Percentiles rank a stretch among this genome's conserved stretches.
Conservation (phyloP, 2,113 vertebrate genomes). For the Nematolebias whitei region DNA sequence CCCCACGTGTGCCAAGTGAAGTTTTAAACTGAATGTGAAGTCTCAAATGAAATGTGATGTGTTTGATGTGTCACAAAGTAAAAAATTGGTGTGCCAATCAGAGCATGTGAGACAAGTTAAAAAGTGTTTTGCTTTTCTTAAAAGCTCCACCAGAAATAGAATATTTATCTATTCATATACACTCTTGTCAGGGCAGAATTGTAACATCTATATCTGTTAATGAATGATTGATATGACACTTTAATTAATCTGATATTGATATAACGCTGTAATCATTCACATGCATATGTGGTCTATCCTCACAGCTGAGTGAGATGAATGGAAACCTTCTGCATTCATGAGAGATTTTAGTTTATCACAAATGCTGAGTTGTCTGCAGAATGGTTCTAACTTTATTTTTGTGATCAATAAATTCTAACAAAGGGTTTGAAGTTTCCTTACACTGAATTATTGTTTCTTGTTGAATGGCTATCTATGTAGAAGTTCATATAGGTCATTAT, state of each 20-base stretch:
- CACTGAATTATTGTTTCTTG: too few relatives aligned
- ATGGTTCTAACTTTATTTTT: background rate
- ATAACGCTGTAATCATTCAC: too few relatives aligned
- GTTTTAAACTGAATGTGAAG: background rate
- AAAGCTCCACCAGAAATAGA: conserved; percentile 43
- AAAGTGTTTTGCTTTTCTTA: conserved; percentile 5
- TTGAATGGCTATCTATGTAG: too few relatives aligned
- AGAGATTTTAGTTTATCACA: background rate
- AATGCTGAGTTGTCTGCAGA: background rate
- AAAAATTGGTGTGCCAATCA: conserved; percentile 11
- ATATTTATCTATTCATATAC: conserved; percentile 48
- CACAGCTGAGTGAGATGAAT: background rate
- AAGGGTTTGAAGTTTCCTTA: too few relatives aligned
- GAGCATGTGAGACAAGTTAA: conserved; percentile 22
- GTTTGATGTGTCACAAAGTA: conserved; percentile 20
- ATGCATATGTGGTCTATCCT: conserved; percentile 31
- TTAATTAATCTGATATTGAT: conserved; percentile 65
- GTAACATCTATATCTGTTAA: conserved; percentile 36
- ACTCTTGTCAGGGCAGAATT: conserved; percentile 26
- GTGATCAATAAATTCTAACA: background rate
- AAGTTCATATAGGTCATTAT: too few relatives aligned
- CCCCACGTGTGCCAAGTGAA: background rate
- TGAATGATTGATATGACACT: conserved; percentile 69
- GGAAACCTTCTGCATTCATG: background rate
- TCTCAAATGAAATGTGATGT: background rate